These are phyloP conservation scores for Natrix natrix DNA, from an alignment of 2,797 vertebrate species.

Conservation along the genomic window DNA sequence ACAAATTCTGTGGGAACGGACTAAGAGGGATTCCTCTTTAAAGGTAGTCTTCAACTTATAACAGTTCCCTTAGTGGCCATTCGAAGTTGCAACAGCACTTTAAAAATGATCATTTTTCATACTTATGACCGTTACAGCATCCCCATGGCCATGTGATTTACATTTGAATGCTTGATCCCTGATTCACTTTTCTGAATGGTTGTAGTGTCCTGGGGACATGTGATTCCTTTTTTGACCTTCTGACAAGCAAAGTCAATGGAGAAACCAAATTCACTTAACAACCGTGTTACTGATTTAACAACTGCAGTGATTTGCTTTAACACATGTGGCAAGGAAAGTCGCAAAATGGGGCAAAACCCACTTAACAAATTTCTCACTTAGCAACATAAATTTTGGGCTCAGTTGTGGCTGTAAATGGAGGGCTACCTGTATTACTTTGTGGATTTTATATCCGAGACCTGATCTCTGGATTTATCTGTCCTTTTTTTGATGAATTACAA, in stretches of 20 bases:
- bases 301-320: background rate
- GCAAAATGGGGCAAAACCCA: background rate
- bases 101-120: background rate
- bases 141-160: background rate
- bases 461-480: background rate
- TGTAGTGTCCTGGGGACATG: background rate
- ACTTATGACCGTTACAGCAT: background rate
- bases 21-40: background rate
- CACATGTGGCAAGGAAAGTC: background rate
- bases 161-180: background rate
- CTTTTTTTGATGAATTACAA: background rate
- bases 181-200: background rate
- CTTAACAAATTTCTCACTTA: background rate
- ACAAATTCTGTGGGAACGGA: background rate
- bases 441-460: background rate
- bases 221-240: background rate
- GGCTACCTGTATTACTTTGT: background rate
- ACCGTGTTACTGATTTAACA: background rate
- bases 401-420: background rate
- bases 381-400: background rate
- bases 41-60: too few species aligned
- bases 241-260: background rate
- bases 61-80: too few species aligned
- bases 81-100: too few species aligned
- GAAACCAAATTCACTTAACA: background rate